Evolutionary conservation across 2,888 invertebrate species (phyloP).

Genomic region (Melangyna quadrimaculata): DNA sequence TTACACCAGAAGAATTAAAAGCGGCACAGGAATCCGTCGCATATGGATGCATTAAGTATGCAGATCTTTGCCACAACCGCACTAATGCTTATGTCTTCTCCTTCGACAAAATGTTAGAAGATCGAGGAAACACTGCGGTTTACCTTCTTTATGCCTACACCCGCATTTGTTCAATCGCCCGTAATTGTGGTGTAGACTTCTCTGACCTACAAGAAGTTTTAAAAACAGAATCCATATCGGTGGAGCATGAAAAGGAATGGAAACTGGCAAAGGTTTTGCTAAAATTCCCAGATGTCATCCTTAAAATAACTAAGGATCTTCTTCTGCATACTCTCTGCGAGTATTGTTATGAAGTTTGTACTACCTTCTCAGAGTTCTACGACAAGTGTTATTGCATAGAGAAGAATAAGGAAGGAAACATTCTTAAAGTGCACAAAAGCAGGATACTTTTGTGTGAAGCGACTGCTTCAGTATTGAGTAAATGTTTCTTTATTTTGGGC

Average conservation of each 20-base stretch:
- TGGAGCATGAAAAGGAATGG: conserved; percentile 96
- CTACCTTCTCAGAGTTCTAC: conserved; percentile 97
- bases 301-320: conserved; percentile 91
- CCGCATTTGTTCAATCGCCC: conserved; percentile 94
- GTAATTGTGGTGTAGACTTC: conserved; percentile 82
- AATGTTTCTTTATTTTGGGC: conserved; percentile 95
- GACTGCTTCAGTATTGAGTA: conserved; percentile 92
- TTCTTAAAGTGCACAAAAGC: conserved; percentile 91
- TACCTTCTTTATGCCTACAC: conserved; percentile 97
- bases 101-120: conserved; percentile 99
- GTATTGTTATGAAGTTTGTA: conserved; percentile 96
- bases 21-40: conserved; percentile 95
- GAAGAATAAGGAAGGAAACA: conserved; percentile 91
- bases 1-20: conserved; percentile 90
- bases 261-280: conserved; percentile 94
- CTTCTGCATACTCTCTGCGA: conserved; percentile 95
- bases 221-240: conserved; percentile 84
- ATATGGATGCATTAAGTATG: conserved; percentile 99
- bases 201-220: conserved; percentile 86
- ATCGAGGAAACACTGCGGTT: conserved; percentile 99
- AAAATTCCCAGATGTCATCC: conserved; percentile 92
- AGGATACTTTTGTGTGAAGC: conserved; percentile 96
- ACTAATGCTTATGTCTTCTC: conserved; percentile 98
- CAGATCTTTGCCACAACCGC: conserved; percentile 96
- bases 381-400: conserved; percentile 98